These are phyloP conservation scores for Gallinago jamesoni DNA, from an alignment of 2,113 vertebrate species.

Conservation along the genomic window DNA sequence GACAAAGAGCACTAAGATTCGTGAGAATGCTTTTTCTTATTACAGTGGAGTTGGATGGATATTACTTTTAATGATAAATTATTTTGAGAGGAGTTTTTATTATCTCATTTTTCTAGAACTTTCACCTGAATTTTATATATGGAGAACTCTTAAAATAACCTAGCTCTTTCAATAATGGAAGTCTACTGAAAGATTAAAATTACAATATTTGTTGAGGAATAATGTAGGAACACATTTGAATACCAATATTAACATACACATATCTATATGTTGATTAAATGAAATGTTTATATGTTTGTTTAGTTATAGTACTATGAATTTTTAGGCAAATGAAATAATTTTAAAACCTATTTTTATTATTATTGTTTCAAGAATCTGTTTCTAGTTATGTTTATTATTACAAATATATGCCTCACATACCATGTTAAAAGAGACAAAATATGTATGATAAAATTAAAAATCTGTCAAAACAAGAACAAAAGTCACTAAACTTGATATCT, in stretches of 20 bases:
- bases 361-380: neutral
- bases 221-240: neutral
- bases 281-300: neutral
- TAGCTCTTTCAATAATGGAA: neutral
- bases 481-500: neutral
- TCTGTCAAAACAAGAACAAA: neutral
- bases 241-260: neutral
- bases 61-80: neutral
- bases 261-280: neutral
- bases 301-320: neutral
- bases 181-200: neutral
- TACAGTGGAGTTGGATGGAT: neutral
- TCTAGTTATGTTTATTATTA: neutral
- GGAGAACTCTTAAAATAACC: neutral
- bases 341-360: neutral
- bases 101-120: neutral
- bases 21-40: neutral
- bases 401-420: neutral
- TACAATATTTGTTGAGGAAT: neutral
- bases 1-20: neutral
- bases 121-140: neutral
- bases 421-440: neutral
- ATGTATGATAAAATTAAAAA: neutral
- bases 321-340: neutral
- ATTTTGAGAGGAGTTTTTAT: neutral